Conservation (phyloP, 2,113 vertebrate genomes). For the Chloroceryle aenea region DNA sequence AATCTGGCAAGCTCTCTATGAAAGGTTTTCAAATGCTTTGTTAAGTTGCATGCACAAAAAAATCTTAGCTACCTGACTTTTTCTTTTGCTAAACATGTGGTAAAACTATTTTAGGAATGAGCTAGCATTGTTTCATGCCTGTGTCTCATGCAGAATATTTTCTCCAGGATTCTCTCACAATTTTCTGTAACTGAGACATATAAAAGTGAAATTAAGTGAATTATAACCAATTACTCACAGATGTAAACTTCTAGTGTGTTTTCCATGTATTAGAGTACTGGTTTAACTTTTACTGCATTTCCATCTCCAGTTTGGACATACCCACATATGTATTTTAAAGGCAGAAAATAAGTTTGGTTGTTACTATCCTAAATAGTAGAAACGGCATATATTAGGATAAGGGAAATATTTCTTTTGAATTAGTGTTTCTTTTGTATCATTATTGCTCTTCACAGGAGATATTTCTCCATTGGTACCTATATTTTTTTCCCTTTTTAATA, state of each 20-base stretch:
- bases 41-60: not conserved
- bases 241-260: not conserved
- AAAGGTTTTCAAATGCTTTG: not conserved
- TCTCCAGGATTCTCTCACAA: not conserved
- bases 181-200: not conserved
- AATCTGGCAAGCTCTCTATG: not conserved
- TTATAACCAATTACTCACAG: not conserved
- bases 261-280: not conserved
- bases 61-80: accelerated
- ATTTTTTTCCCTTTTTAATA: not conserved
- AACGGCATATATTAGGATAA: not conserved
- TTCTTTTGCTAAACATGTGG: not conserved
- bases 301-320: not conserved
- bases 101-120: not conserved
- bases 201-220: not conserved
- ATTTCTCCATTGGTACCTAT: not conserved
- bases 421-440: not conserved
- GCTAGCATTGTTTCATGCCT: not conserved
- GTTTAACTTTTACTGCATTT: not conserved
- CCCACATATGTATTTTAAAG: not conserved
- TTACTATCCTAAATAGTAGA: not conserved
- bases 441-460: not conserved
- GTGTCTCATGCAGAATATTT: not conserved
- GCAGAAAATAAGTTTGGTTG: not conserved
- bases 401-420: not conserved